Conservation (phyloP, 2,797 vertebrate genomes). For the Psittacula echo region DNA sequence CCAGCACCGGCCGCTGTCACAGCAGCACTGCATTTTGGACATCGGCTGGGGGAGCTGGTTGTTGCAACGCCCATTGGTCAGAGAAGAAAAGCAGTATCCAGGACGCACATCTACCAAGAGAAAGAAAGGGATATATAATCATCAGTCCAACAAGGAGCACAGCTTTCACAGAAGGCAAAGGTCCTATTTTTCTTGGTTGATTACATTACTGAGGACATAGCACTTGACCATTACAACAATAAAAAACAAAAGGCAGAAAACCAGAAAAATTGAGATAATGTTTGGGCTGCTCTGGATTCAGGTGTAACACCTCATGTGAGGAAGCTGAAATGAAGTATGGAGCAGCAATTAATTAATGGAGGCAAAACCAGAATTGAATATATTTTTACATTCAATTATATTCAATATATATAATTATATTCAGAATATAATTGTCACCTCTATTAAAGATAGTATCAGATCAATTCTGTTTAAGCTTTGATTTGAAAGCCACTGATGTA, state of each 20-base stretch:
- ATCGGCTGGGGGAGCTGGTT: conserved; percentile 88
- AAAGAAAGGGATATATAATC: not conserved
- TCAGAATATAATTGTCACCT: not conserved
- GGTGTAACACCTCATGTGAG: not conserved
- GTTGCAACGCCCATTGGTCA: conserved; percentile 88
- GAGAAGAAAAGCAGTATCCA: conserved; percentile 88
- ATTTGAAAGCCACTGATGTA: not conserved
- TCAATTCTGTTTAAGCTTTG: not conserved
- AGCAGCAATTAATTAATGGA: not conserved
- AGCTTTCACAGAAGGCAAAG: not conserved
- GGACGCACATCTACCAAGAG: conserved; percentile 84
- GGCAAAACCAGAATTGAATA: not conserved
- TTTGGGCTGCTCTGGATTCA: not conserved
- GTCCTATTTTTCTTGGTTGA: rapidly evolving
- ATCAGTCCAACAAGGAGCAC: rapidly evolving
- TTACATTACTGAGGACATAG: not conserved
- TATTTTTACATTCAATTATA: not conserved
- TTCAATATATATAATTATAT: not conserved
- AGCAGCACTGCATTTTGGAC: conserved; percentile 93
- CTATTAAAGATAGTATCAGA: not conserved
- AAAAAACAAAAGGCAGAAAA: not conserved
- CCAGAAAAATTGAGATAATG: not conserved
- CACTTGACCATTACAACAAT: not conserved
- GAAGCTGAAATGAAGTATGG: not conserved
- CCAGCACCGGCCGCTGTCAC: conserved; percentile 92